These are phyloP conservation scores for Delia radicum DNA, from an alignment of 1,140 invertebrate species.

Conservation along the genomic window DNA sequence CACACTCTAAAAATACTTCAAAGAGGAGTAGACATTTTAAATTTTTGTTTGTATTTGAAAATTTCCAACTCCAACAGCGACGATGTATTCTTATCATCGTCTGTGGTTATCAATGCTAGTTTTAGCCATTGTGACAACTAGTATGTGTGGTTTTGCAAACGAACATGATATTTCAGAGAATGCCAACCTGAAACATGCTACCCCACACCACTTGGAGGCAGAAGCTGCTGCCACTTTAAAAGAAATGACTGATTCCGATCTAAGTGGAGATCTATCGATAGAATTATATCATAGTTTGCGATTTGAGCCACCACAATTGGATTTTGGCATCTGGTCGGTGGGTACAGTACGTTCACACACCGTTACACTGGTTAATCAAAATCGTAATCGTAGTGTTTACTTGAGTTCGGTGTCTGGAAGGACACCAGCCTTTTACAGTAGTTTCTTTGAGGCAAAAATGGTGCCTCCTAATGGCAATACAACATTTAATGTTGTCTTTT, in stretches of 20 bases:
- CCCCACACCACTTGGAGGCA: neutral
- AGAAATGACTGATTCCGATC: neutral
- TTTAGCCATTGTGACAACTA: neutral
- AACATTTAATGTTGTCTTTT: conserved; percentile 92
- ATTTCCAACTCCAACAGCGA: neutral
- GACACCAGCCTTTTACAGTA: conserved; percentile 87
- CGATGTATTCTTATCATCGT: conserved; percentile 14
- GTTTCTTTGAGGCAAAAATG: conserved; percentile 89
- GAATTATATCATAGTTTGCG: conserved; percentile 41
- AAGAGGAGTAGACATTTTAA: neutral
- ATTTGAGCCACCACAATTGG: conserved; percentile 46
- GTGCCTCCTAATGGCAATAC: conserved; percentile 89
- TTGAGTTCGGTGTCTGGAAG: conserved; percentile 84
- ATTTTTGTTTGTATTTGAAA: neutral
- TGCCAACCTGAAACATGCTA: neutral
- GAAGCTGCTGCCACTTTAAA: neutral
- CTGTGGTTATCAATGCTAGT: conserved; percentile 11
- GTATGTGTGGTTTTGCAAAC: neutral
- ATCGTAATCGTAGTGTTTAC: conserved; percentile 72
- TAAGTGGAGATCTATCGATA: neutral
- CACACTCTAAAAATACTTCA: neutral
- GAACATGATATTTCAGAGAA: conserved; percentile 2
- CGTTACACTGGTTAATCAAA: conserved; percentile 77
- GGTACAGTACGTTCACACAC: conserved; percentile 79
- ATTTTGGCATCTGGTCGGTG: conserved; percentile 67